These are phyloP conservation scores for Artemia sp. DNA, from an alignment of 2,888 invertebrate species.

Conservation along the genomic window DNA sequence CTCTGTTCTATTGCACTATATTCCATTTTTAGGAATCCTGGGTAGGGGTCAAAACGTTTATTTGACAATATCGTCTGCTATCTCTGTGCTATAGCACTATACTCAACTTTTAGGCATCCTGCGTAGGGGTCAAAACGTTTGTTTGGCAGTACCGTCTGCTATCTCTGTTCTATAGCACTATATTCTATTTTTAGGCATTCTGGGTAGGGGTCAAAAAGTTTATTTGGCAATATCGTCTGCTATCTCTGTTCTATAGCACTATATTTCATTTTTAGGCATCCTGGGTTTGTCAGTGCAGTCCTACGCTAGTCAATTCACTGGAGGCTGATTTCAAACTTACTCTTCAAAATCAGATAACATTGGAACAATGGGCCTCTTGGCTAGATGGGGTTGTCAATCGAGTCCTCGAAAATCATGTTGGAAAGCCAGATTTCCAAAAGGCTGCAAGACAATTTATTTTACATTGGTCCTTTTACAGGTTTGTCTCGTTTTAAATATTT, in stretches of 20 bases:
- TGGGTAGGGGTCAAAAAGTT: too few species aligned
- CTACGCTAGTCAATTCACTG: conserved; percentile 54
- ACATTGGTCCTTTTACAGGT: conserved; percentile 97
- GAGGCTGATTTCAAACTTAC: conserved; percentile 82
- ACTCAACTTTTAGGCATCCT: too few species aligned
- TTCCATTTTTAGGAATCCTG: conserved; percentile 57
- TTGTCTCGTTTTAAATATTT: conserved; percentile 21
- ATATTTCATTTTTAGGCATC: conserved; percentile 48
- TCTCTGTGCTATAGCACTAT: too few species aligned
- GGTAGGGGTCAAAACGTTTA: conserved; percentile 39
- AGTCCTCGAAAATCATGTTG: conserved; percentile 72
- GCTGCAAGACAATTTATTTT: conserved; percentile 80
- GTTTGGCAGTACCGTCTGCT: too few species aligned
- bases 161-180: too few species aligned
- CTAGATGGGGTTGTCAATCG: conserved; percentile 78
- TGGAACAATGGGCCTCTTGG: conserved; percentile 98
- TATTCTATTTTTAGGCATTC: too few species aligned
- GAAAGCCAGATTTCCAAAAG: conserved; percentile 51
- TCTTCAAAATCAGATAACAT: conserved; percentile 70
- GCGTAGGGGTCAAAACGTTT: too few species aligned
- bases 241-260: conserved; percentile 1
- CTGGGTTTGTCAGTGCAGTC: conserved; percentile 94
- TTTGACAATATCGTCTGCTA: too few species aligned
- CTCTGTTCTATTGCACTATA: not conserved
- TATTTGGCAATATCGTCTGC: not conserved